Evolutionary conservation across 2,888 invertebrate genomes (phyloP).

Genomic region (Athripsodes cinereus): DNA sequence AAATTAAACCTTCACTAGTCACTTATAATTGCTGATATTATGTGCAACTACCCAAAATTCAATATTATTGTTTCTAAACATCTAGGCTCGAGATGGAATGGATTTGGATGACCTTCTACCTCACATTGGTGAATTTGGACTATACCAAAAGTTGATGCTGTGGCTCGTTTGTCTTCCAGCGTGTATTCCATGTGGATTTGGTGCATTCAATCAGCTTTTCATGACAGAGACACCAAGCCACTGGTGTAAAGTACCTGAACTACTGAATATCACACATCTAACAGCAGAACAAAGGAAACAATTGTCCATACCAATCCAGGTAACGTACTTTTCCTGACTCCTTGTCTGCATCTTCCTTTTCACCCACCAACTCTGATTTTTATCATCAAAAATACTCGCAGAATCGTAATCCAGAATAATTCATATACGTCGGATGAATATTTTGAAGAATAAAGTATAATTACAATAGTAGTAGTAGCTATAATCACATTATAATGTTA

Average conservation of each 20-base stretch:
- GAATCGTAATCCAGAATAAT: no score
- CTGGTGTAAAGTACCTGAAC: conserved; percentile 74
- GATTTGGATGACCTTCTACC: conserved; percentile 82
- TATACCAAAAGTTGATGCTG: conserved; percentile 77
- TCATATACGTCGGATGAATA: no score
- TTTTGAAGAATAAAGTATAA: no score
- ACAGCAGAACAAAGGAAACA: conserved; percentile 53
- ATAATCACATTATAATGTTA: no score
- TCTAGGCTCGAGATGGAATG: conserved; percentile 50
- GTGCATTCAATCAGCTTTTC: conserved; percentile 89
- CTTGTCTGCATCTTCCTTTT: not conserved
- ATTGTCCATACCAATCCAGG: conserved; percentile 60
- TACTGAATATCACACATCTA: conserved; percentile 47
- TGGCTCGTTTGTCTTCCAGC: conserved; percentile 86
- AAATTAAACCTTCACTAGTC: no score
- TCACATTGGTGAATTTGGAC: conserved; percentile 83
- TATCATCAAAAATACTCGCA: no score
- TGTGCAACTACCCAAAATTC: no score
- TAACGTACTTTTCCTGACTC: no score
- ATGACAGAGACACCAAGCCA: conserved; percentile 84
- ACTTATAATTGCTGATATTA: no score
- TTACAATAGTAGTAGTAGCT: no score
- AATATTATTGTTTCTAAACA: conserved; percentile 5
- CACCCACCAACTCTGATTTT: no score
- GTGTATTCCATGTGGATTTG: conserved; percentile 85